A percentile compares a stretch with the other conserved stretches of the same genome.
Conservation (phyloP, 1,140 invertebrate genomes). For the Saccostrea echinata region DNA sequence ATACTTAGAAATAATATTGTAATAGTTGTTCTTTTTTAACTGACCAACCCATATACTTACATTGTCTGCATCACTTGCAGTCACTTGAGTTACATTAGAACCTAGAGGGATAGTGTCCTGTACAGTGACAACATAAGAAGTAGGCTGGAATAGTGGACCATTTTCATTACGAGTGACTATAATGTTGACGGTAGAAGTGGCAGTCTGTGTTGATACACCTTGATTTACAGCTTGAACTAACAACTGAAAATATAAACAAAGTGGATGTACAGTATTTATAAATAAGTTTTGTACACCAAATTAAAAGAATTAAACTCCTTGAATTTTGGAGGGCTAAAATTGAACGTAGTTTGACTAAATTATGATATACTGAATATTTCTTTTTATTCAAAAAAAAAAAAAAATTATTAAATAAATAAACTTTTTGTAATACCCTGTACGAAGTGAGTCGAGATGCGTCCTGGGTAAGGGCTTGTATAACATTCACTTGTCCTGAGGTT, state of each 20-base stretch:
- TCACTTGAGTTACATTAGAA: conserved; percentile 55
- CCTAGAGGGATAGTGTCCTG: conserved; percentile 60
- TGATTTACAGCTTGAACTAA: conserved; percentile 60
- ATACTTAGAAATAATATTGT: too few relatives aligned
- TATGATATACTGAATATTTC: background rate
- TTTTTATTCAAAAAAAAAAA: background rate
- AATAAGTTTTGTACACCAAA: too few relatives aligned
- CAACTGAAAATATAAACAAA: conserved; percentile 57
- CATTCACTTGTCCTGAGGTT: conserved; percentile 43
- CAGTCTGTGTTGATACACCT: conserved; percentile 77
- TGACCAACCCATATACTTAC: conserved; percentile 41
- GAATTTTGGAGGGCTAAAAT: too few relatives aligned
- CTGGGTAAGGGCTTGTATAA: conserved; percentile 44
- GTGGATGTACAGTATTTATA: background rate
- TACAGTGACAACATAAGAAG: conserved; percentile 56
- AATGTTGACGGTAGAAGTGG: conserved; percentile 88
- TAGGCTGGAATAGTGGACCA: conserved; percentile 84
- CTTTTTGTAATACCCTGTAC: conserved; percentile 53
- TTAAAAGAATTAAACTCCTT: too few relatives aligned
- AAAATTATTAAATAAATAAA: background rate
- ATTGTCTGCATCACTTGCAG: conserved; percentile 66
- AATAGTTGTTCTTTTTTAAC: background rate
- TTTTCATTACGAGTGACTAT: conserved; percentile 87
- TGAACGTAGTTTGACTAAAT: too few relatives aligned
- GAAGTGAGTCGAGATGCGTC: conserved; percentile 49